phyloP scores from a whole-genome alignment of 1,140 invertebrate species.

The Tetragonula clypearis region DNA sequence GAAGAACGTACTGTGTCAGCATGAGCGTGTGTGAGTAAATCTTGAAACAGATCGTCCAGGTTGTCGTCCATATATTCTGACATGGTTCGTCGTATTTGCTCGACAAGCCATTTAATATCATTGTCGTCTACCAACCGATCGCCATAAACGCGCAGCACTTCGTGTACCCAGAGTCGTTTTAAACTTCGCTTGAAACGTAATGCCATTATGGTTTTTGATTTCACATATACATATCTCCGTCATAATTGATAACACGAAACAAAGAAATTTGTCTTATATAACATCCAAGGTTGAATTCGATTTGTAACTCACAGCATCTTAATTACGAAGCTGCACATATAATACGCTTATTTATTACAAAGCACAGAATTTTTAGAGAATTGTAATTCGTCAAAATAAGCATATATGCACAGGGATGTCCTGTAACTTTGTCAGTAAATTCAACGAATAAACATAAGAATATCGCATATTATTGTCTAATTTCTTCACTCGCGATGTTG shows the following conservation, averaged over 20 bases:
- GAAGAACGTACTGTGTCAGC: slow-evolving; percentile 5
- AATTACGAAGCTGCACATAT: too few relatives aligned
- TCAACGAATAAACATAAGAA: too few relatives aligned
- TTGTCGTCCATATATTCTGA: slow-evolving; percentile 80
- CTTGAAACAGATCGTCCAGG: slow-evolving; percentile 79
- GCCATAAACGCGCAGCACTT: slow-evolving; percentile 95
- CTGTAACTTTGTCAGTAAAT: too few relatives aligned
- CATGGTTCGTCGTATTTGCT: slow-evolving; percentile 84
- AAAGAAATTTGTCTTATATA: not conserved
- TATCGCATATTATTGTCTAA: too few relatives aligned
- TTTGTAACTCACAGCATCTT: not conserved
- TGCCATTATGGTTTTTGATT: not conserved
- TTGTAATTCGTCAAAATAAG: too few relatives aligned
- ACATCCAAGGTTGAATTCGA: not conserved
- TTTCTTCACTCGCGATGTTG: too few relatives aligned
- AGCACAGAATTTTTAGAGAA: too few relatives aligned
- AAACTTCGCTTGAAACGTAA: slow-evolving; percentile 83
- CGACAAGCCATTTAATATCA: slow-evolving; percentile 92
- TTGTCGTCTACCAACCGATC: slow-evolving; percentile 94
- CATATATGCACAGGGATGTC: too few relatives aligned
- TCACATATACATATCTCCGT: not conserved
- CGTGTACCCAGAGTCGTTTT: slow-evolving; percentile 97
- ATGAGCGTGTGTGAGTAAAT: slow-evolving; percentile 71
- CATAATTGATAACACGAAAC: not conserved
- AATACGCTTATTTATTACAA: too few relatives aligned